These are phyloP conservation scores for Thyatira batis DNA, from an alignment of 2,888 invertebrate genomes.

Conservation along the genomic window DNA sequence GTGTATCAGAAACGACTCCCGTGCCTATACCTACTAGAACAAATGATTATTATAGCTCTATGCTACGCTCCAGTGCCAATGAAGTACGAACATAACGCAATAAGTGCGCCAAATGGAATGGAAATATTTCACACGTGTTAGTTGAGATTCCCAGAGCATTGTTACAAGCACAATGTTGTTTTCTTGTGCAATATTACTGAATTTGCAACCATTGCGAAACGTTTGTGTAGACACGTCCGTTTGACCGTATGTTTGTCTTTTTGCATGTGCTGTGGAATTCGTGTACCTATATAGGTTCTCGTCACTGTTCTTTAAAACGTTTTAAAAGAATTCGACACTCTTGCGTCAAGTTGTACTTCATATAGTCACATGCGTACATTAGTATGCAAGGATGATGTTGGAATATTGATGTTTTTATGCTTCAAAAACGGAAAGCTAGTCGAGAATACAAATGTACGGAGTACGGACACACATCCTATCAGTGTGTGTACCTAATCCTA, in stretches of 20 bases:
- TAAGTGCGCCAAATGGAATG: constrained; percentile 24
- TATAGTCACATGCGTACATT: constrained; percentile 21
- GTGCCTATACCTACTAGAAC: not conserved
- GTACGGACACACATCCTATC: not conserved
- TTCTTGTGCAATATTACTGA: constrained; percentile 75
- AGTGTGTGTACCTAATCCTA: too few species aligned
- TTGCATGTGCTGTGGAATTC: constrained; percentile 51
- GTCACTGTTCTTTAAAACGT: constrained; percentile 21
- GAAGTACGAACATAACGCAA: constrained; percentile 14
- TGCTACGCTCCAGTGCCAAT: constrained; percentile 7
- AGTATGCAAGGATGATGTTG: constrained; percentile 25
- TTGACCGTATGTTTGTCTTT: constrained; percentile 53
- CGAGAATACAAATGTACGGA: constrained; percentile 19
- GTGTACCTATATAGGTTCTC: constrained; percentile 37
- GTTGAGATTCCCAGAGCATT: constrained; percentile 65
- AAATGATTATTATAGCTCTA: not conserved
- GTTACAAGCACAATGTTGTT: constrained; percentile 72
- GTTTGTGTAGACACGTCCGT: constrained; percentile 59
- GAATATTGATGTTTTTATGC: constrained; percentile 34
- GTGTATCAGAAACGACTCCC: not conserved
- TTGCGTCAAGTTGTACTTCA: not conserved
- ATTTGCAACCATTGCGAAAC: constrained; percentile 70
- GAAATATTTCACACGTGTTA: constrained; percentile 46
- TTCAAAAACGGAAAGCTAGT: constrained; percentile 15
- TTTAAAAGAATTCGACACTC: constrained; percentile 12